These are phyloP conservation scores for Myopa testacea DNA, from an alignment of 2,888 invertebrate species.

Conservation along the genomic window DNA sequence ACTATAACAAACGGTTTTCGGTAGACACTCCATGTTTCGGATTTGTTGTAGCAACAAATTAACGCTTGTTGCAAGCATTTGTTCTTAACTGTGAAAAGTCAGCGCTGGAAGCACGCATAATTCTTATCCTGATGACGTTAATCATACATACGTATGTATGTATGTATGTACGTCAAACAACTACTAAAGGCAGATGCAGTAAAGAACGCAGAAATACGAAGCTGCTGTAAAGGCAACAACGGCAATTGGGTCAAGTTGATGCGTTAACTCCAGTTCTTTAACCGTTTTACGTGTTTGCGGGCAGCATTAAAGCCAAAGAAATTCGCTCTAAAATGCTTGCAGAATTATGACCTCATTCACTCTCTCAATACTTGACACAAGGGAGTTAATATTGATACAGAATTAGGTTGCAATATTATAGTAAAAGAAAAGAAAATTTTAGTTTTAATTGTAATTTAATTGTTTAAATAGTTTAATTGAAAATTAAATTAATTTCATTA, in stretches of 20 bases:
- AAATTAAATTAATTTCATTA: too few species aligned
- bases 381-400: not conserved
- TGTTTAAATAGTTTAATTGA: too few species aligned
- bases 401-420: not conserved
- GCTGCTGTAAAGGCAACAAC: not conserved
- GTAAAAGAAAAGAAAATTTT: not conserved
- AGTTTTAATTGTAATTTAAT: not conserved
- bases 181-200: not conserved
- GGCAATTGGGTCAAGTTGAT: constrained; percentile 18
- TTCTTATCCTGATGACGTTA: not conserved
- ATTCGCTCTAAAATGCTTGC: constrained; percentile 1
- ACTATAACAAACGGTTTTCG: too few species aligned
- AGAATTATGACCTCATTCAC: constrained; percentile 13
- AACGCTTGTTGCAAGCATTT: too few species aligned
- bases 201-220: constrained; percentile 1
- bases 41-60: too few species aligned
- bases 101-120: not conserved
- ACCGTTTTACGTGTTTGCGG: constrained; percentile 15
- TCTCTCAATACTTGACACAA: not conserved
- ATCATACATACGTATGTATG: not conserved
- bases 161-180: not conserved
- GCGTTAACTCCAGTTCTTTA: constrained; percentile 22
- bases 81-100: not conserved
- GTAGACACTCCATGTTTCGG: too few species aligned
- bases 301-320: constrained; percentile 15